Evolutionary conservation across 23 tunicate genomes (phyloP), one percentile per base, ranked within the genome.

Genomic region (Styela clava): DNA sequence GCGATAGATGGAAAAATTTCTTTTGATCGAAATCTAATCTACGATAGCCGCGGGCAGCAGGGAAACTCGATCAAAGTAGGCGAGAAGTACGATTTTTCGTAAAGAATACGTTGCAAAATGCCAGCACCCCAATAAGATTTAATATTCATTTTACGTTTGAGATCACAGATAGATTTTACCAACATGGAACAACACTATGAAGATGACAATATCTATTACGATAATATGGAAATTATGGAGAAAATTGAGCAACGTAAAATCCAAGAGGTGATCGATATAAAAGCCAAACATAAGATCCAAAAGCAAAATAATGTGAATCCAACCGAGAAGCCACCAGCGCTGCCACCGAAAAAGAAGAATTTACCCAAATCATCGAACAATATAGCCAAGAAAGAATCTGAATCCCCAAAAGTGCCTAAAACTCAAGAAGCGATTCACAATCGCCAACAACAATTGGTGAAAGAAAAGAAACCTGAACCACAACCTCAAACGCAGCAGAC

Each of bases 181-280:
- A 44, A 5, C 9, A 44, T 44, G 56, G 56, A 44, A 44, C 56
- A 44, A 12, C 56, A 71, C 3, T 71, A 26, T 26, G 83, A 89
- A 16, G 89, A 89, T 29, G 95, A 84, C 24, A 80, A 84, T 65
- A 35, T 89, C 30, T 89, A 89, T 65, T 89, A 89, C 44, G 95
- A 89, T 63, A 89, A 89, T 80, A 85, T 89, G 95, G 95, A 89
- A 36, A 89, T 89, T 26, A 85, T 79, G 88, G 95, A 89, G 67
- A 85, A 89, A 82, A 83, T 83, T 3, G 52, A 79, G 27, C 86
- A 82, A 61, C 83, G 83, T 68, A 74, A 82, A 22, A 84, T 84
- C 32, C 88, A 85, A 73, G 82, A 89, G 25, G 84, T 78, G 37
- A 31, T 7, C 26, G 2, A 63, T 63, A 32, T 69, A 9, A 62